Base-by-base conservation (phyloP, 2,888 invertebrate genomes). In the Griposia aprilina region DNA sequence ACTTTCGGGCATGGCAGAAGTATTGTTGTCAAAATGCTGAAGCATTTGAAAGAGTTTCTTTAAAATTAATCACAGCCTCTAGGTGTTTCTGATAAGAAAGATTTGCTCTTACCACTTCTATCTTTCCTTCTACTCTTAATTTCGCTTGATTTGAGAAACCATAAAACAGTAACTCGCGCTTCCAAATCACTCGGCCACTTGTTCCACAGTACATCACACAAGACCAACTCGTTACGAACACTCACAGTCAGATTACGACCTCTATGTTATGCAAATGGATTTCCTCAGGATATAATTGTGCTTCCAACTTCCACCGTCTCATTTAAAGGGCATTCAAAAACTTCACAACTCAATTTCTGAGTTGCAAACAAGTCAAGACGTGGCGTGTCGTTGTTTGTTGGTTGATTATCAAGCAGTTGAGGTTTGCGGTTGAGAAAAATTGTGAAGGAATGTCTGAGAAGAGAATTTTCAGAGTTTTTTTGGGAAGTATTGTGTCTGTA, bases 271-370 rank as follows among this genome's bases (percentile, higher is more conserved):
- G 90, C 89, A 90, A 92, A 92, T 91, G 87, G 84, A 88, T 90
- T 88, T 90, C 88, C 90, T 87, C 81, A 76, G 87, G 84, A 90
- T 89, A 91, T 92, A 92, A 93, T 92, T 92, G 90, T 86, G 89
- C 84, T 79, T 71, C 84, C 82, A 90, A 91, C 88, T 89, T 90
- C 81, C 88, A 87, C 84, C 84, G 87, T 88, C 90, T 91, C 90
- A 91, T 92, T 91, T 90, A 88, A 88, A 86, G 87, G 87, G 87
- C 86, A 92, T 93, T 93, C 92, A 92, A 89, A 90, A 92, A 93
- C 83, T 92, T 92, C 78, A 76, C 63, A 91, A 91, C 90, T 91
- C 91, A 88, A 92, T 92, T 91, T 91, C 87, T 87, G 87, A 88
- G 87, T 87, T 76, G 79, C 86, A 88, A 88, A 88, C 87, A 89